A percentile compares a stretch with the other conserved stretches of the same genome.
These are phyloP conservation scores for Aleiodes testaceus DNA, from an alignment of 2,888 invertebrate species.

Conservation along the genomic window DNA sequence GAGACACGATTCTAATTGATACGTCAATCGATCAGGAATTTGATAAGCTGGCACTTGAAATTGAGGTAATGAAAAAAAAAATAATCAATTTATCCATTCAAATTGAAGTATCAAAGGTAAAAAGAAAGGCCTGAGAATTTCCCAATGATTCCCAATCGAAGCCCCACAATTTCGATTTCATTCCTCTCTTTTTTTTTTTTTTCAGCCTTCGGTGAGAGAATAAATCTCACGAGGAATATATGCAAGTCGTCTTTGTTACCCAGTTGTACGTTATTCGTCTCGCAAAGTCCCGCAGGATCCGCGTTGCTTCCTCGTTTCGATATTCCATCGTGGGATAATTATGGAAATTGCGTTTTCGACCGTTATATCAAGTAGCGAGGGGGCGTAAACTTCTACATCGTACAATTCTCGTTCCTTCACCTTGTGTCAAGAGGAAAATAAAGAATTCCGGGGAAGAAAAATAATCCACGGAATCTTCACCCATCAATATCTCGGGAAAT, in stretches of 20 bases:
- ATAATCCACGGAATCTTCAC: not conserved
- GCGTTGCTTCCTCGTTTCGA: slow-evolving; percentile 54
- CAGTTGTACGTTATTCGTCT: slow-evolving; percentile 34
- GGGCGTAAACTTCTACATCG: slow-evolving; percentile 60
- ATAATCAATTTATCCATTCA: too few relatives aligned
- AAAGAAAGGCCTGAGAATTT: too few relatives aligned
- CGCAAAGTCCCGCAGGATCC: slow-evolving; percentile 36
- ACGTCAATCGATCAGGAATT: slow-evolving; percentile 33
- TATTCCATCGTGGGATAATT: slow-evolving; percentile 59
- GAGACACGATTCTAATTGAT: slow-evolving; percentile 28
- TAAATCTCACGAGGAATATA: slow-evolving; percentile 25
- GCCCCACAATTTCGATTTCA: not conserved
- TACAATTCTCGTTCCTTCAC: slow-evolving; percentile 53
- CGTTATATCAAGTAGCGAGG: slow-evolving; percentile 56
- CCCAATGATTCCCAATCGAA: too few relatives aligned
- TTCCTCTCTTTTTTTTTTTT: not conserved
- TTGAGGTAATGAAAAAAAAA: too few relatives aligned
- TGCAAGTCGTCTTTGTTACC: slow-evolving; percentile 26
- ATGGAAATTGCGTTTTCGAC: slow-evolving; percentile 66
- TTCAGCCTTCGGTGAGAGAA: slow-evolving; percentile 17
- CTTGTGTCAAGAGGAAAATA: slow-evolving; percentile 37
- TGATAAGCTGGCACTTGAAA: slow-evolving; percentile 7
- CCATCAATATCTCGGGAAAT: not conserved
- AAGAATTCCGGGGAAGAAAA: not conserved
- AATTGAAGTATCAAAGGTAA: too few relatives aligned